Evolutionary conservation across 2,113 vertebrate genomes (phyloP), one percentile per base, ranked within the genome.

Genomic region (Cnemophilus loriae): DNA sequence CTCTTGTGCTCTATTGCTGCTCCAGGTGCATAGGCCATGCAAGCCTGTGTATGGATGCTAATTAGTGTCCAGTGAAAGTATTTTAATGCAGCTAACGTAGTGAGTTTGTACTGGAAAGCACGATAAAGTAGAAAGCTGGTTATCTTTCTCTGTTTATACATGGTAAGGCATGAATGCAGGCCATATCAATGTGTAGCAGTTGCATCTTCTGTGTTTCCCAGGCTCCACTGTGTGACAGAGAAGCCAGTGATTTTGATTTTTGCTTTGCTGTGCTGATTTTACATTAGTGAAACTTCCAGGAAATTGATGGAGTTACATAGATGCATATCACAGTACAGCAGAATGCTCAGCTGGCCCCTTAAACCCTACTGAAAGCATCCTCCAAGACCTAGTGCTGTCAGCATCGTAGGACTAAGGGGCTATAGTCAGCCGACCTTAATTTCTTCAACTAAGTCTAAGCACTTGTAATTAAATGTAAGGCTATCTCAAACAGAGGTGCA

Each of bases 21-120:
- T 84, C 9, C 60, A 60, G 55, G 23, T 67, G 27, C 33, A 30
- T 2, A 47, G 44, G 18, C 16, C 30, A 16, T 0, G 0, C 64
- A 70, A 60, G 9, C 21, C 53, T 60, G 21, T 11, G 32, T 52
- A 55, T 0, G 0, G 28, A 61, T n/a, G 26, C 6, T 67, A 33
- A 30, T 33, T 17, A 28, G 16, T 13, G 30, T 75, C 47, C 64
- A 24, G n/a, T 73, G 37, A n/a, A 79, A 82, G 9, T 35, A 19
- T 13, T 83, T 10, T 6, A 78, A 41, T 52, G 32, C 53, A 86
- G 39, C 20, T 18, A 77, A 44, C 46, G 11, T 18, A n/a, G 57
- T 42, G 35, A 76, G 17, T n/a, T 79, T 46, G 8, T 44, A 37
- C 41, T 60, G 41, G 15, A 56, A 81, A 82, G 7, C 11, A 28